Conservation (phyloP, 2,797 vertebrate genomes). For the Bradypodion pumilum region DNA sequence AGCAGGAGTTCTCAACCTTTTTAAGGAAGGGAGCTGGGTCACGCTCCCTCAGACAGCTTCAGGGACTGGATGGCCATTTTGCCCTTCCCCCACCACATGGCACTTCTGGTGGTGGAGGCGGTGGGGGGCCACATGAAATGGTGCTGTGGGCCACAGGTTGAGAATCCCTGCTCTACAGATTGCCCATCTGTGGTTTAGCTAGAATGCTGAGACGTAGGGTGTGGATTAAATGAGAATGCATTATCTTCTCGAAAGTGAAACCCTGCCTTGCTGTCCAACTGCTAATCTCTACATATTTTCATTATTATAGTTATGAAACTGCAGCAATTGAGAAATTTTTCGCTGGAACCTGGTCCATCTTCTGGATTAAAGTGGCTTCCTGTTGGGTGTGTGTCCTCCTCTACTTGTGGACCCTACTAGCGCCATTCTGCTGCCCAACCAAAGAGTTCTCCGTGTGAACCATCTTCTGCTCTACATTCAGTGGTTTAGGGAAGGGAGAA, state of each 20-base stretch:
- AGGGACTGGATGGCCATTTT: too few species aligned
- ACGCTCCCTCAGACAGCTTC: too few species aligned
- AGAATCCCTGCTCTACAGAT: too few species aligned
- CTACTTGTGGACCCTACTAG: slow-evolving; percentile 89
- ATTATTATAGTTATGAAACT: slow-evolving; percentile 81
- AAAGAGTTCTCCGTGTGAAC: slow-evolving; percentile 87
- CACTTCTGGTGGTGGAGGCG: too few species aligned
- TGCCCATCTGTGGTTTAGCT: not conserved
- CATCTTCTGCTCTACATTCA: slow-evolving; percentile 8
- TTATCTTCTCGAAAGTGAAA: not conserved
- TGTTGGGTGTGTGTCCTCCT: slow-evolving; percentile 92
- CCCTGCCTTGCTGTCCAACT: not conserved
- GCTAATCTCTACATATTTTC: not conserved
- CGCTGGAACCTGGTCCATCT: slow-evolving; percentile 90
- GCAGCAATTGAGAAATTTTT: slow-evolving; percentile 92
- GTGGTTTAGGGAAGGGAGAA: slow-evolving; percentile 19
- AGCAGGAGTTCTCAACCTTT: too few species aligned
- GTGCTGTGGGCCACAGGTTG: too few species aligned
- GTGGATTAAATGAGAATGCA: not conserved
- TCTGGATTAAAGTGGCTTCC: slow-evolving; percentile 97
- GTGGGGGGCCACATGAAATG: too few species aligned
- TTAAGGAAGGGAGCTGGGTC: too few species aligned
- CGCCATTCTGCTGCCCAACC: slow-evolving; percentile 88
- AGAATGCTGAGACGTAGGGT: not conserved
- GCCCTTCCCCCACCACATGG: too few species aligned